These are phyloP conservation scores for Polymixis lichenea DNA, from an alignment of 2,888 invertebrate species.

Conservation along the genomic window DNA sequence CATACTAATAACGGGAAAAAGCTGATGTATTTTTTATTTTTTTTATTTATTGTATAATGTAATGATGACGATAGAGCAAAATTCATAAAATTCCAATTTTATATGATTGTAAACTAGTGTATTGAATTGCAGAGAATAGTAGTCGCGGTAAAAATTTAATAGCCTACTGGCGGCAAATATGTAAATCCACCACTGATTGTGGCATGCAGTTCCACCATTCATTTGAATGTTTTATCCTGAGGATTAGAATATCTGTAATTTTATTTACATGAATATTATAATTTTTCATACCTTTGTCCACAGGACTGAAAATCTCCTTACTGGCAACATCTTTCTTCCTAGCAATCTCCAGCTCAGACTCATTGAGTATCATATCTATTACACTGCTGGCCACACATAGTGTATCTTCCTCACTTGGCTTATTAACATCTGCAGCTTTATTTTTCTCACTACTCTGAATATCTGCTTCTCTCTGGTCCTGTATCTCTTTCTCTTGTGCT, in stretches of 20 bases:
- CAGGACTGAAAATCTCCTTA: slow-evolving; percentile 66
- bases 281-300: slow-evolving; percentile 73
- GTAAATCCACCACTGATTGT: too few species aligned
- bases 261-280: too few species aligned
- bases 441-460: slow-evolving; percentile 34
- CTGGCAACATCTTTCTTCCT: slow-evolving; percentile 67
- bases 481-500: slow-evolving; percentile 79
- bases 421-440: slow-evolving; percentile 38
- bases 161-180: too few species aligned
- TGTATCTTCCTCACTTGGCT: slow-evolving; percentile 63
- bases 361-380: slow-evolving; percentile 82
- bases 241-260: too few species aligned
- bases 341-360: slow-evolving; percentile 76
- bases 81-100: too few species aligned
- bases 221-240: background rate
- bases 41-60: too few species aligned
- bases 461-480: slow-evolving; percentile 60
- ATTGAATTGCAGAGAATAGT: too few species aligned
- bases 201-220: background rate
- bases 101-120: too few species aligned
- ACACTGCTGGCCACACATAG: slow-evolving; percentile 78
- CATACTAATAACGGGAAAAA: too few species aligned
- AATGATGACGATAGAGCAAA: too few species aligned
- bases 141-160: too few species aligned
- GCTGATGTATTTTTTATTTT: too few species aligned